Conservation (phyloP, 2,797 vertebrate genomes). For the Ctenochaetus hawaiiensis region DNA sequence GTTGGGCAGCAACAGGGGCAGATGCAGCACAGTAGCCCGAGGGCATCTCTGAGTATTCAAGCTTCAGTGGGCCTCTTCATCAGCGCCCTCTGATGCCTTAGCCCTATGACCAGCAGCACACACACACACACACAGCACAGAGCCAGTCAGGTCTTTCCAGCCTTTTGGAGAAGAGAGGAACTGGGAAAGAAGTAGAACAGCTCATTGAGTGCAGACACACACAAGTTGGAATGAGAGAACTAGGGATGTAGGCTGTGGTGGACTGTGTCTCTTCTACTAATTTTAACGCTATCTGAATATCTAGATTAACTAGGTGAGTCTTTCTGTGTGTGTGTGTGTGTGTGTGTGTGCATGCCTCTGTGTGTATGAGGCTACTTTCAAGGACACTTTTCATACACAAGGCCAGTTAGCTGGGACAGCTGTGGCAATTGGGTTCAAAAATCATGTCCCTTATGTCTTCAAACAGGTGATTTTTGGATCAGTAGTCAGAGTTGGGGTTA, state of each 20-base stretch:
- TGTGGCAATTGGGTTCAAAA: no score
- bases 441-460: no score
- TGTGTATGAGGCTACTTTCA: no score
- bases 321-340: not conserved
- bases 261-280: slow-evolving; percentile 46
- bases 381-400: no score
- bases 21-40: slow-evolving; percentile 62
- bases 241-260: slow-evolving; percentile 48
- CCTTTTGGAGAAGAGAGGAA: slow-evolving; percentile 44
- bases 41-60: slow-evolving; percentile 70
- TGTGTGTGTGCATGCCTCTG: not conserved
- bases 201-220: slow-evolving; percentile 46
- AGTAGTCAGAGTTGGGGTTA: no score
- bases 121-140: slow-evolving; percentile 35
- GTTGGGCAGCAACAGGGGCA: slow-evolving; percentile 67
- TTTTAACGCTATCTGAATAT: slow-evolving; percentile 46
- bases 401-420: no score
- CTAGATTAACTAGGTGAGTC: slow-evolving; percentile 40
- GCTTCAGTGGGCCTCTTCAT: slow-evolving; percentile 77
- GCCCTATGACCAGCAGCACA: slow-evolving; percentile 57
- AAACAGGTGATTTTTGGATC: no score
- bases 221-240: slow-evolving; percentile 43
- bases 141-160: slow-evolving; percentile 47
- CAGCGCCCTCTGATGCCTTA: slow-evolving; percentile 66
- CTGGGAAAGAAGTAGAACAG: slow-evolving; percentile 58